These are phyloP conservation scores for Rattus rattus DNA, from an alignment of 2,113 vertebrate species.

Conservation along the genomic window DNA sequence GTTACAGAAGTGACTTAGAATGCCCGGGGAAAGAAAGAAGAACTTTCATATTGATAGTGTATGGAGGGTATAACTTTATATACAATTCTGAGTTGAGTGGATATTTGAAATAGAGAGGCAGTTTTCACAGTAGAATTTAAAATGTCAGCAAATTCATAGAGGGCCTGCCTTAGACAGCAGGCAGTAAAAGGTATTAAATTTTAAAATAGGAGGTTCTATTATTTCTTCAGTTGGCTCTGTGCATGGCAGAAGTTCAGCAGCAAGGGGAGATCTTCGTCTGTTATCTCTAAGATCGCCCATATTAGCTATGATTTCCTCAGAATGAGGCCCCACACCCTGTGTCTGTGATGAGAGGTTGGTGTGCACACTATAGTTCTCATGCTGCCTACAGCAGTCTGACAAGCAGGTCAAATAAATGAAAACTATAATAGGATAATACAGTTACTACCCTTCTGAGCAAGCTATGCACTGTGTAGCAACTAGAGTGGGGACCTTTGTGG, in stretches of 20 bases:
- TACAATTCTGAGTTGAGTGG: conserved; percentile 68
- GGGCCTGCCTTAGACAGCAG: conserved; percentile 51
- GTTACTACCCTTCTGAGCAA: conserved; percentile 58
- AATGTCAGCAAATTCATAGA: conserved; percentile 75
- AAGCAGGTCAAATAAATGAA: conserved; percentile 42
- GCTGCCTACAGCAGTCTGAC: conserved; percentile 51
- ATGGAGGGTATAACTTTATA: conserved; percentile 66
- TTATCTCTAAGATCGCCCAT: conserved; percentile 54
- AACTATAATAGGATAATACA: conserved; percentile 60
- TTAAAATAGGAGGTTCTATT: conserved; percentile 65
- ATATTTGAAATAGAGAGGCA: conserved; percentile 69
- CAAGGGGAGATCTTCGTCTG: background rate
- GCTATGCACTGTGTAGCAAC: conserved; percentile 2
- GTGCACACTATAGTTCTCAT: conserved; percentile 34
- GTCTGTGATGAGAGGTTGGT: background rate
- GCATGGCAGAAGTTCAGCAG: background rate
- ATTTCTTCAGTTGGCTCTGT: conserved; percentile 53
- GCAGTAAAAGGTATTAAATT: conserved; percentile 68
- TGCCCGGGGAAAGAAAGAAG: conserved; percentile 66
- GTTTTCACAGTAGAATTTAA: conserved; percentile 68
- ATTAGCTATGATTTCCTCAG: conserved; percentile 12
- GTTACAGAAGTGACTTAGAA: conserved; percentile 71
- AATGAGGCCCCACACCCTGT: background rate
- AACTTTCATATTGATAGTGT: conserved; percentile 62
- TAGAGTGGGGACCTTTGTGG: conserved; percentile 52